These are phyloP conservation scores for Littorina saxatilis DNA, from an alignment of 1,140 invertebrate species.

Conservation along the genomic window DNA sequence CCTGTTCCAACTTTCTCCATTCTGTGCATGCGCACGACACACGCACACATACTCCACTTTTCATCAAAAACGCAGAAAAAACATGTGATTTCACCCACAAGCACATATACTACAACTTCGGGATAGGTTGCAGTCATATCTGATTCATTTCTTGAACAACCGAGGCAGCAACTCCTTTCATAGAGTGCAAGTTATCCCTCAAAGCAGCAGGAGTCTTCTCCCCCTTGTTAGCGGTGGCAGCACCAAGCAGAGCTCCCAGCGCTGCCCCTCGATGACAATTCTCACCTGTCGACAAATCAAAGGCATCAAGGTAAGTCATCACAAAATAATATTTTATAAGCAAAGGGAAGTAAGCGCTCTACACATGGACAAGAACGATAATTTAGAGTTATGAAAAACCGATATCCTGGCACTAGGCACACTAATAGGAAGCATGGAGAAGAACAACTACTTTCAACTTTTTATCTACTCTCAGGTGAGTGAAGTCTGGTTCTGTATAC, in stretches of 20 bases:
- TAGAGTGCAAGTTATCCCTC: slow-evolving; percentile 39
- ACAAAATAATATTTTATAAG: slow-evolving; percentile 8
- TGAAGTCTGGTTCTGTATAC: too few relatives aligned
- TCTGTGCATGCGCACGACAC: too few relatives aligned
- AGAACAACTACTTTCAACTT: too few relatives aligned
- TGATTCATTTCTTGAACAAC: slow-evolving; percentile 36
- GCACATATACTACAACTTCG: neutral
- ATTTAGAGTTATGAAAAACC: too few relatives aligned
- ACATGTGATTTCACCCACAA: neutral
- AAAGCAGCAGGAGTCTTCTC: slow-evolving; percentile 34
- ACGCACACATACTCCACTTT: neutral
- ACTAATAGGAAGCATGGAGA: too few relatives aligned
- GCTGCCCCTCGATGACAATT: slow-evolving; percentile 70
- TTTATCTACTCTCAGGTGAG: too few relatives aligned
- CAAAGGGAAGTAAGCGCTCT: too few relatives aligned
- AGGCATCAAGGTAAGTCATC: neutral
- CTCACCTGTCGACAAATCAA: slow-evolving; percentile 58
- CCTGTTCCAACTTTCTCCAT: too few relatives aligned
- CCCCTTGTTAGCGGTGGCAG: slow-evolving; percentile 40
- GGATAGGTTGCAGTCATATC: neutral
- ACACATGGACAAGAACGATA: too few relatives aligned
- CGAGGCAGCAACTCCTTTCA: slow-evolving; percentile 24
- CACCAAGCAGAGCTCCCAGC: slow-evolving; percentile 65
- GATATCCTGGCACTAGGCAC: too few relatives aligned
- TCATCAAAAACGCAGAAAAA: neutral